Conservation (phyloP, 1,140 invertebrate genomes). For the Rhyzopertha dominica region DNA sequence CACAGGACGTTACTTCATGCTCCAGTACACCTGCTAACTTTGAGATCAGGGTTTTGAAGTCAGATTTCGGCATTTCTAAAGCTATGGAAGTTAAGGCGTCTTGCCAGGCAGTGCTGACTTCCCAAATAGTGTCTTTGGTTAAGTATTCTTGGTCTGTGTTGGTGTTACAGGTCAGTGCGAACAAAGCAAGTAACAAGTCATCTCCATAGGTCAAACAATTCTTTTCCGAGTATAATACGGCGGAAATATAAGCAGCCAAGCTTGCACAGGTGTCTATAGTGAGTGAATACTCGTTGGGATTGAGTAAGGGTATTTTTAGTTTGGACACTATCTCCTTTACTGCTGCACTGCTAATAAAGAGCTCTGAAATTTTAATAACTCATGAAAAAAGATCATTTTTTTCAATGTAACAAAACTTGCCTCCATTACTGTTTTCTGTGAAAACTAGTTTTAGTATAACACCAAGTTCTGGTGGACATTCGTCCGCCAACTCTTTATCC, state of each 20-base stretch:
- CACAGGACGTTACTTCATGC: constrained; percentile 38
- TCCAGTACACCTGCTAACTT: constrained; percentile 40
- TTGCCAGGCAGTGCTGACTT: constrained; percentile 52
- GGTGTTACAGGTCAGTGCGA: constrained; percentile 45
- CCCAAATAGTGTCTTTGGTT: constrained; percentile 49
- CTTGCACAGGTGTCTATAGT: constrained; percentile 48
- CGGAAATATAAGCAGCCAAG: constrained; percentile 49
- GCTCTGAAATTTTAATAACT: constrained; percentile 37
- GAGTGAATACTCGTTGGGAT: constrained; percentile 26
- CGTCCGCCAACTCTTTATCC: constrained; percentile 42
- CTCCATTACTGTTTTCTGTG: constrained; percentile 33
- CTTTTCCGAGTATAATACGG: constrained; percentile 44
- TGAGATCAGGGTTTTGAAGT: constrained; percentile 36
- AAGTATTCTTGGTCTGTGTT: constrained; percentile 39
- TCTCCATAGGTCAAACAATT: constrained; percentile 32
- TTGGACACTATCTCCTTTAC: constrained; percentile 49
- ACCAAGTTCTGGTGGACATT: constrained; percentile 44
- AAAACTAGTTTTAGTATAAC: constrained; percentile 44
- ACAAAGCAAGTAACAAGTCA: constrained; percentile 47
- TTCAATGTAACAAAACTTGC: constrained; percentile 18
- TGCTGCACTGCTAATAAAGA: constrained; percentile 49
- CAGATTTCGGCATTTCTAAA: constrained; percentile 22
- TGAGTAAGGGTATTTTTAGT: constrained; percentile 39
- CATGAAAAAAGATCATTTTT: neutral
- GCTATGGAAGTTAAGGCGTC: constrained; percentile 45